These are phyloP conservation scores for Sycophila sp. DNA, from an alignment of 1,140 invertebrate species.

Conservation along the genomic window DNA sequence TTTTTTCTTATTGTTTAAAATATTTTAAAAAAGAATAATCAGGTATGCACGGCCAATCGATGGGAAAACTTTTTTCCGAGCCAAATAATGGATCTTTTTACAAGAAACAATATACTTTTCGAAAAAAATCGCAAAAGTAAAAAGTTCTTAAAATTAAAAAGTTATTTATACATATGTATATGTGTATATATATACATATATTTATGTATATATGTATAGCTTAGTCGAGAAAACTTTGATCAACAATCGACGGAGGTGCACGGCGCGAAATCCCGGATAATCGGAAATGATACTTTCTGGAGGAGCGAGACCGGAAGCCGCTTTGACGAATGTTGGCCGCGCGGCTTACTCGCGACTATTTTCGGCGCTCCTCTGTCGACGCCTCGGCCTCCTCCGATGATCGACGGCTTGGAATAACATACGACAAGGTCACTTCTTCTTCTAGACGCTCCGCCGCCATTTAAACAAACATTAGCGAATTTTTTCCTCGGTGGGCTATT, in stretches of 20 bases:
- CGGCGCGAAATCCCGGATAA: slow-evolving; percentile 1
- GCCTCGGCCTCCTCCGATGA: background rate
- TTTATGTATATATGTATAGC: too few species aligned
- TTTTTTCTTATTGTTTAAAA: too few species aligned
- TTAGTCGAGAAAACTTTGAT: background rate
- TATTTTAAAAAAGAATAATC: too few species aligned
- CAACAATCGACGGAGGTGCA: background rate
- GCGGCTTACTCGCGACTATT: background rate
- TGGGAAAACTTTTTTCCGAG: too few species aligned
- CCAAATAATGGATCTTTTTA: too few species aligned
- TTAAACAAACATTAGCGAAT: slow-evolving; percentile 4
- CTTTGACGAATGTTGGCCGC: background rate
- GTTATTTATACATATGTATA: too few species aligned
- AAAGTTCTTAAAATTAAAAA: too few species aligned
- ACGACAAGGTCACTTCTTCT: background rate
- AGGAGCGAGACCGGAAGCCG: background rate
- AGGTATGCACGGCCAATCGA: too few species aligned
- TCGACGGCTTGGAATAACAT: slow-evolving; percentile 28
- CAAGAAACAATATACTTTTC: too few species aligned
- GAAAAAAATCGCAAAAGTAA: too few species aligned
- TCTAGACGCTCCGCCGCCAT: background rate
- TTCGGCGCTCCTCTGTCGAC: background rate
- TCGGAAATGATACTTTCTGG: background rate
- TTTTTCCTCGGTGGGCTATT: background rate
- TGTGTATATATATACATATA: too few species aligned